Conservation (phyloP, 2,113 vertebrate genomes). For the Varanus komodoensis region DNA sequence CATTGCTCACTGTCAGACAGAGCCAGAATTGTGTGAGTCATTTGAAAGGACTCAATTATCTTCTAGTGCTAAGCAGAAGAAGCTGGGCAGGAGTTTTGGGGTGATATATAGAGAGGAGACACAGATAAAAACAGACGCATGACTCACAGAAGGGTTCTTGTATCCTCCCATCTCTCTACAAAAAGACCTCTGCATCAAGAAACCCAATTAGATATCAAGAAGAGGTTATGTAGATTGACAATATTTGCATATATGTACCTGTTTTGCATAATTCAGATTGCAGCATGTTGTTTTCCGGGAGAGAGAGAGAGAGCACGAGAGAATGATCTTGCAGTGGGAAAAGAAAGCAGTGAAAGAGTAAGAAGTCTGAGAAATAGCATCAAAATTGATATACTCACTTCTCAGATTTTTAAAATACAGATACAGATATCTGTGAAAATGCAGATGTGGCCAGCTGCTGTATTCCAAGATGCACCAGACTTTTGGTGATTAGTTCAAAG, state of each 20-base stretch:
- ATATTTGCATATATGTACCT: neutral
- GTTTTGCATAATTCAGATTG: neutral
- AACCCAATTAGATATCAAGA: neutral
- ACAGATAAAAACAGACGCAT: neutral
- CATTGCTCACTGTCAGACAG: neutral
- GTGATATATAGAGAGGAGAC: fast-evolving
- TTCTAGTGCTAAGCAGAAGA: neutral
- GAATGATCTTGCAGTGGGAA: neutral
- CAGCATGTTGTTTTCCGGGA: neutral
- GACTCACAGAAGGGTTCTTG: neutral
- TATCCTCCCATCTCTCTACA: neutral
- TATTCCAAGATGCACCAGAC: too few relatives aligned
- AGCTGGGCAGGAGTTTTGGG: neutral
- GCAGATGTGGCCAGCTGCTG: too few relatives aligned
- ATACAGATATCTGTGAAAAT: too few relatives aligned
- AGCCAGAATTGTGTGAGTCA: neutral
- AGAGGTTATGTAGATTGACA: neutral
- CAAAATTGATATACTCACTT: too few relatives aligned
- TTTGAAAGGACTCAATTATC: neutral
- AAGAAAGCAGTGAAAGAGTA: too few relatives aligned
- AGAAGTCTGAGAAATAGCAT: too few relatives aligned
- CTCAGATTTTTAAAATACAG: too few relatives aligned
- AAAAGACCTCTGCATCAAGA: neutral
- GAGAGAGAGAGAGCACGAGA: neutral
- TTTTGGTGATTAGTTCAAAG: too few relatives aligned